Percentiles rank a stretch among this genome's conserved stretches.
These are phyloP conservation scores for Cossypha niveicapilla DNA, from an alignment of 2,797 vertebrate genomes.

Conservation along the genomic window DNA sequence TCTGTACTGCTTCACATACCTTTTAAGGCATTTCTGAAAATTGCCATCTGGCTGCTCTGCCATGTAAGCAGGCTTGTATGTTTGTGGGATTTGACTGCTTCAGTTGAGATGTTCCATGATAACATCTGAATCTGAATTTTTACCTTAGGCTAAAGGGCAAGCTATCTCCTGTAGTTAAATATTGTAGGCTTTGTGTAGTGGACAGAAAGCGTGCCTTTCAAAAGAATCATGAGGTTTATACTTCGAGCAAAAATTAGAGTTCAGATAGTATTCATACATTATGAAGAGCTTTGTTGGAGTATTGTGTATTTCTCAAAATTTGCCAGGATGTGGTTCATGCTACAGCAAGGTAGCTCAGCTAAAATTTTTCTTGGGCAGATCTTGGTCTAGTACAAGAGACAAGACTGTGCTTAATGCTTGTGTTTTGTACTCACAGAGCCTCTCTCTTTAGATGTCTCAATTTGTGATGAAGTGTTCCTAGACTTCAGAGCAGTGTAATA, in stretches of 20 bases:
- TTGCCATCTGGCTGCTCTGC: neutral
- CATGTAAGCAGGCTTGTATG: neutral
- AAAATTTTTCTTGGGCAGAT: neutral
- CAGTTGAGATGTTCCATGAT: neutral
- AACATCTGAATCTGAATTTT: neutral
- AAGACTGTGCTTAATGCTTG: neutral
- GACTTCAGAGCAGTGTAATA: neutral
- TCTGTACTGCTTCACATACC: neutral
- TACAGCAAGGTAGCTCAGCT: neutral
- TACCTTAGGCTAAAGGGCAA: neutral
- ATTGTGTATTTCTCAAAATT: neutral
- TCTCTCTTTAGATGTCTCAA: neutral
- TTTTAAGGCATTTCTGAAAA: neutral
- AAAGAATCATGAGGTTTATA: neutral
- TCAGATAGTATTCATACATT: neutral
- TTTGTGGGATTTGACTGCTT: neutral
- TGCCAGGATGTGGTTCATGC: neutral
- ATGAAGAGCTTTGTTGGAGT: neutral
- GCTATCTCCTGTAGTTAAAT: neutral
- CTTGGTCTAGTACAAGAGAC: neutral
- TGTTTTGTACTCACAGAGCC: neutral
- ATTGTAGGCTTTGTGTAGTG: neutral
- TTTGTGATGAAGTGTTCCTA: neutral
- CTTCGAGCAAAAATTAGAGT: neutral
- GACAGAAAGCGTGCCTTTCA: neutral